Percentiles rank a stretch among this genome's conserved stretches.
Conservation (phyloP, 2,888 invertebrate genomes). For the Smittia aterrima region DNA sequence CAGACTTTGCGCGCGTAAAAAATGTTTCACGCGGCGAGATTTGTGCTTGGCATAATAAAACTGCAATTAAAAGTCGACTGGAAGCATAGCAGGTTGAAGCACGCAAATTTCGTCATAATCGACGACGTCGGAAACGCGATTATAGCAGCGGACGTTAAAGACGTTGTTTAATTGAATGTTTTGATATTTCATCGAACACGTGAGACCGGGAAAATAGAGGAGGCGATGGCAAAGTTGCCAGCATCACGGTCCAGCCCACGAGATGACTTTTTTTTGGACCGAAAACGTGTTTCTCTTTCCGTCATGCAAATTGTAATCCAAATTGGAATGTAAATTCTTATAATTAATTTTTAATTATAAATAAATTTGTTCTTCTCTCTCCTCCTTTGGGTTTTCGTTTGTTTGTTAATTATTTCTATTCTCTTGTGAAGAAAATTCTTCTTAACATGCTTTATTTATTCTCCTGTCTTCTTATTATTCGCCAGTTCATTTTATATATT, state of each 20-base stretch:
- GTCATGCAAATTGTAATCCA: neutral
- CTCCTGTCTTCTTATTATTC: neutral
- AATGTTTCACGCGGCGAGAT: conserved; percentile 31
- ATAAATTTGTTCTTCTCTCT: conserved; percentile 35
- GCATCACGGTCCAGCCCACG: neutral
- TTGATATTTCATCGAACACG: too few species aligned
- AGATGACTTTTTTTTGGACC: neutral
- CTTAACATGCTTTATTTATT: conserved; percentile 15
- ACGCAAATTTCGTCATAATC: conserved; percentile 32
- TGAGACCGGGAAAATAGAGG: too few species aligned
- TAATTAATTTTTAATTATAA: conserved; percentile 39
- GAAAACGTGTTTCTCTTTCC: neutral
- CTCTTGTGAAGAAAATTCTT: neutral
- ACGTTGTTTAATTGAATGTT: neutral
- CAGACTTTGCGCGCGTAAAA: neutral
- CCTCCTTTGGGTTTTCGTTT: neutral
- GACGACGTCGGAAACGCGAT: conserved; percentile 37
- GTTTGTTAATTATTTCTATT: conserved; percentile 39
- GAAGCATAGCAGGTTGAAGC: conserved; percentile 31
- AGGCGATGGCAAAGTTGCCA: too few species aligned
- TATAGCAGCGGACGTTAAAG: too few species aligned
- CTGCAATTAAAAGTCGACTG: conserved; percentile 40
- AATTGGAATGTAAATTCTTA: conserved; percentile 10
- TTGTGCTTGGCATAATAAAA: conserved; percentile 26
- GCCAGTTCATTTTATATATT: neutral